Percentiles rank a stretch among this genome's conserved stretches.
phyloP scores from a whole-genome alignment of 1,140 invertebrate species.

The Chionoecetes opilio region DNA sequence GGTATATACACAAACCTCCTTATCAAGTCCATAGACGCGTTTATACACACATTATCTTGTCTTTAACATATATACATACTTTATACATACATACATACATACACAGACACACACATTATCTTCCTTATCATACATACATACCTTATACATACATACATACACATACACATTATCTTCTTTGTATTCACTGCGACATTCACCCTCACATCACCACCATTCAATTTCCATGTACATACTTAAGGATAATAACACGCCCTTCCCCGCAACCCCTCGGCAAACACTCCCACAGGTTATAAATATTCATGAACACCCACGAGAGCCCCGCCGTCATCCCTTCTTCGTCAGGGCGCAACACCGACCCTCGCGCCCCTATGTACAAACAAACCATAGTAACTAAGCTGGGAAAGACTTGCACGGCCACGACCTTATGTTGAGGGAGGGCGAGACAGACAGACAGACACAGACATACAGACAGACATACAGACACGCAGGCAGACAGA shows the following conservation, averaged over 20 bases:
- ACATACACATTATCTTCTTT: neutral
- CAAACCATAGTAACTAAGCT: neutral
- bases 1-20: constrained; percentile 38
- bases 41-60: constrained; percentile 37
- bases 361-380: constrained; percentile 4
- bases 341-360: neutral
- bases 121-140: neutral
- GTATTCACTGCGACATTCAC: neutral
- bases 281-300: constrained; percentile 30
- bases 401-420: neutral
- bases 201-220: neutral
- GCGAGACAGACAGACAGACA: neutral
- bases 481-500: neutral
- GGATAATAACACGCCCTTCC: neutral
- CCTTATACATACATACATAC: constrained; percentile 39
- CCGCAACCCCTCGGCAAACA: neutral
- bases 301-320: neutral
- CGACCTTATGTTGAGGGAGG: neutral
- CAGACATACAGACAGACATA: neutral
- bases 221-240: neutral
- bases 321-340: neutral
- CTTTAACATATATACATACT: constrained; percentile 54
- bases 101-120: neutral
- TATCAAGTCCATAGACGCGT: constrained; percentile 32
- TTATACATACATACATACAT: too few species aligned